Percentiles rank a stretch among this genome's conserved stretches.
Evolutionary conservation across 2,113 vertebrate genomes (phyloP).

Genomic region (Chunga burmeisteri): DNA sequence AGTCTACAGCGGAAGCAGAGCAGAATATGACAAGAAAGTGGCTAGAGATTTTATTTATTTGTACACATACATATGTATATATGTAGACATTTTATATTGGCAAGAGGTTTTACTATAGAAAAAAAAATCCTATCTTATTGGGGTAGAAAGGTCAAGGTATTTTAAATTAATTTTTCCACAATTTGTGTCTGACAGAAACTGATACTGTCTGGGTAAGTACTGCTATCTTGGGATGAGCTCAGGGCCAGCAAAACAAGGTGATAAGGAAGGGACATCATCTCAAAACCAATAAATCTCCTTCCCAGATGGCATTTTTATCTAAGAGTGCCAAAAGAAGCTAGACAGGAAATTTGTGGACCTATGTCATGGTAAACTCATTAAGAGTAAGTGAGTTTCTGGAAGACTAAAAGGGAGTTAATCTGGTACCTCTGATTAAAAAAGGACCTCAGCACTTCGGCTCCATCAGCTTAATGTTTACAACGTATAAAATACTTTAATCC

Average conservation of each 20-base stretch:
- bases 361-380: conserved; percentile 48
- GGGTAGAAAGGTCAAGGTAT: conserved; percentile 21
- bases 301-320: conserved; percentile 66
- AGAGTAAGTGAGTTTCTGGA: conserved; percentile 59
- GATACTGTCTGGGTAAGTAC: conserved; percentile 21
- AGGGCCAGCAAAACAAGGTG: conserved; percentile 43
- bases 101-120: background rate
- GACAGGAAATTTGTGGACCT: conserved; percentile 61
- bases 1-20: background rate
- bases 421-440: conserved; percentile 55
- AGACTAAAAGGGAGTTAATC: conserved; percentile 54
- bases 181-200: conserved; percentile 23
- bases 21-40: background rate
- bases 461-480: conserved; percentile 34
- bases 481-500: conserved; percentile 26
- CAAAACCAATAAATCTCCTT: conserved; percentile 60
- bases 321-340: conserved; percentile 56
- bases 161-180: conserved; percentile 43
- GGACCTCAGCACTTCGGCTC: conserved; percentile 22
- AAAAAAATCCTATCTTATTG: background rate
- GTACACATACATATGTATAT: background rate
- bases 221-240: conserved; percentile 49
- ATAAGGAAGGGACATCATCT: conserved; percentile 55
- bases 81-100: background rate
- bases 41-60: background rate